phyloP scores from a whole-genome alignment of 2,797 vertebrate species.

The Anguilla megastoma region DNA sequence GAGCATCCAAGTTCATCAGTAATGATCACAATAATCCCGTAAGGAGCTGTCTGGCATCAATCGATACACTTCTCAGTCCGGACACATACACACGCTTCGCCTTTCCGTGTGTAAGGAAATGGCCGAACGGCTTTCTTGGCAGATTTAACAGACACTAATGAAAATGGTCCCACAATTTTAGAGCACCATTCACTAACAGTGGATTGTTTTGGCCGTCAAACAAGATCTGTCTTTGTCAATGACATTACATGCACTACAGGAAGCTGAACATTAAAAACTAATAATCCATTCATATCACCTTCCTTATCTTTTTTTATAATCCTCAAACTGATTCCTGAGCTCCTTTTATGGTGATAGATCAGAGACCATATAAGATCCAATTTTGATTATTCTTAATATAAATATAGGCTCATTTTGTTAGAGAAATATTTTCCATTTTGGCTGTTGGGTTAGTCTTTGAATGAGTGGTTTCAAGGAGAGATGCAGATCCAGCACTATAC shows the following conservation, averaged over 20 bases:
- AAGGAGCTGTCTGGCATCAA: neutral
- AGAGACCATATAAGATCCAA: neutral
- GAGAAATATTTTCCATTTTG: neutral
- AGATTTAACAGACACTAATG: neutral
- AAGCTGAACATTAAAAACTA: neutral
- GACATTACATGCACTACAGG: neutral
- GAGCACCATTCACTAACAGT: neutral
- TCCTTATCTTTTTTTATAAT: neutral
- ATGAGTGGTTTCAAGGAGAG: too few relatives aligned
- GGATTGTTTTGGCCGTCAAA: neutral
- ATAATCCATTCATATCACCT: neutral
- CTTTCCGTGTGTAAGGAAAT: neutral
- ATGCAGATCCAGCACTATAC: too few relatives aligned
- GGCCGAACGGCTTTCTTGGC: neutral
- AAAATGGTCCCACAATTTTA: neutral
- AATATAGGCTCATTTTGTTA: neutral
- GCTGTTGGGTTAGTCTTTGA: neutral
- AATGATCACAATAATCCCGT: neutral
- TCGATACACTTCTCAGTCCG: neutral
- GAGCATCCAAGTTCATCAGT: neutral
- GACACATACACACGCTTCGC: neutral
- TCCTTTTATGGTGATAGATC: neutral
- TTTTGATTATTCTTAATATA: neutral
- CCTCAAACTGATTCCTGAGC: neutral
- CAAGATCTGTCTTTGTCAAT: neutral